Evolutionary conservation across 2,797 vertebrate genomes (phyloP).

Genomic region (Acestrorhynchus altus): DNA sequence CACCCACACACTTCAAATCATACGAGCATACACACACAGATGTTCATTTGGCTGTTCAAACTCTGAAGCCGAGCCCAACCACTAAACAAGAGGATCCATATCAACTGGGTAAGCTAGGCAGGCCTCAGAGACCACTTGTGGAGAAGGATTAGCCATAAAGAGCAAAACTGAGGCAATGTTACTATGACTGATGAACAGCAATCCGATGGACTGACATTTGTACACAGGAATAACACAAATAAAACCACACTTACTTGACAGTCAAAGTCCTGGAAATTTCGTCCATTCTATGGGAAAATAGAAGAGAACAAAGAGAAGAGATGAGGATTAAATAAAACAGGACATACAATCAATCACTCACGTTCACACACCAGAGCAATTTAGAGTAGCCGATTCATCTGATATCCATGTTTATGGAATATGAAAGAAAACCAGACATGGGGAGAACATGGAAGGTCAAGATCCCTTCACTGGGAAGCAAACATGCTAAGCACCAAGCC

Average conservation of each 20-base stretch:
- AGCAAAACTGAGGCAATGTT: background rate
- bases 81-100: conserved; percentile 18
- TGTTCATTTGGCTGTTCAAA: conserved; percentile 34
- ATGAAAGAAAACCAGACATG: no score
- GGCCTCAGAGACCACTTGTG: background rate
- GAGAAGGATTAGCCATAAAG: background rate
- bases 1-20: conserved; percentile 32
- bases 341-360: background rate
- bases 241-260: conserved; percentile 85
- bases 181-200: background rate
- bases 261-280: conserved; percentile 93
- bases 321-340: conserved; percentile 40
- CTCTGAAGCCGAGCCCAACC: conserved; percentile 25
- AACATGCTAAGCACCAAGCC: no score
- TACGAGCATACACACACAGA: background rate
- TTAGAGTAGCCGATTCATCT: no score
- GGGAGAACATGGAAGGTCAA: no score
- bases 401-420: no score
- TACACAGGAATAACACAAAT: background rate
- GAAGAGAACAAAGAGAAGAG: conserved; percentile 57
- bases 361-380: no score
- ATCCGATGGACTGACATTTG: background rate
- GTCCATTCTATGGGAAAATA: conserved; percentile 82
- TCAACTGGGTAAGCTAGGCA: conserved; percentile 12
- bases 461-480: no score